Conservation (phyloP, 2,797 vertebrate species). For the Tinamus major region DNA sequence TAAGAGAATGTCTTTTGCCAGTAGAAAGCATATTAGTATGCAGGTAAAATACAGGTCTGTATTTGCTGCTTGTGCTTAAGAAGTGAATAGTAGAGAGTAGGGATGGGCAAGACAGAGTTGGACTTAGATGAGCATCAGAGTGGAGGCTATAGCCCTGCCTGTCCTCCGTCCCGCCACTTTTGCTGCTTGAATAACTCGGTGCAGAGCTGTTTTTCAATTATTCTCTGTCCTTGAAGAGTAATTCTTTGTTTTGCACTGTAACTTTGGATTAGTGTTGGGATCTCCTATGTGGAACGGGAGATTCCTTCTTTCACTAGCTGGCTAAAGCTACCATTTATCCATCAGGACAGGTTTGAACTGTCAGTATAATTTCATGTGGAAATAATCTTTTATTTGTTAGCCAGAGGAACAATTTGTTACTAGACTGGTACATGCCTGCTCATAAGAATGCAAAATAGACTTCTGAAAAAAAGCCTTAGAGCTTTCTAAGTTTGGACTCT, state of each 20-base stretch:
- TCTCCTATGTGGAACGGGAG: neutral
- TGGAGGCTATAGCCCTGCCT: neutral
- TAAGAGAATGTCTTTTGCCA: neutral
- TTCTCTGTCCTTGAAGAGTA: neutral
- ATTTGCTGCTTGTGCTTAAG: neutral
- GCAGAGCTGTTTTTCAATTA: neutral
- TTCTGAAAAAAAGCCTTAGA: neutral
- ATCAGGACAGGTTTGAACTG: neutral
- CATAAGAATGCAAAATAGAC: neutral
- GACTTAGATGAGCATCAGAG: neutral
- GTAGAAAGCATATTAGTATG: neutral
- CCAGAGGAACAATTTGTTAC: conserved; percentile 10
- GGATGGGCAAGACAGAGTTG: neutral
- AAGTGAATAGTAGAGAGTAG: no score
- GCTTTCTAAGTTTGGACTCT: neutral
- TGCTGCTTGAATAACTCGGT: neutral
- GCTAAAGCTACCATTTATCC: neutral
- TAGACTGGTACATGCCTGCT: neutral
- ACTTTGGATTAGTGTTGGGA: neutral
- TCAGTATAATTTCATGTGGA: neutral
- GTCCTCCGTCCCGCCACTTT: neutral
- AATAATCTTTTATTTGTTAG: conserved; percentile 14
- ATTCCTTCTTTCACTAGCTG: neutral
- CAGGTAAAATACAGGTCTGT: neutral
- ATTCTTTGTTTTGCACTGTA: neutral